Evolutionary conservation across 2,888 invertebrate species (phyloP).

Genomic region (Platerodrilus igneus): DNA sequence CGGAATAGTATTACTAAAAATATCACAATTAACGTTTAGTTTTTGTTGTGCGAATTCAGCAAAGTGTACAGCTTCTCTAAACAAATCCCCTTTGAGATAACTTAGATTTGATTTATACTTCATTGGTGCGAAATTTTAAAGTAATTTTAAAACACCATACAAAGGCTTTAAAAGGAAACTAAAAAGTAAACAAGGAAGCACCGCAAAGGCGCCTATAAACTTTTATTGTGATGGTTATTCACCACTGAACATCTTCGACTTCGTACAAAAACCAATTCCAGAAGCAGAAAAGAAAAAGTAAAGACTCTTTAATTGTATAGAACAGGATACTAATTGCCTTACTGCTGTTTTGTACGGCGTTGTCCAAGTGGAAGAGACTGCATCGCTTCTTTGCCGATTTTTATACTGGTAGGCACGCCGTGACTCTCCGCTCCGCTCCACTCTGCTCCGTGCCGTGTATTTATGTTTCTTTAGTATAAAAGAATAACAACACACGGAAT

Average conservation of each 20-base stretch:
- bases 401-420: constrained; percentile 37
- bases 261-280: constrained; percentile 24
- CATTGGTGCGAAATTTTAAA: no score
- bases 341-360: constrained; percentile 44
- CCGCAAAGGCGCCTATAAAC: constrained; percentile 23
- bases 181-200: no score
- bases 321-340: constrained; percentile 49
- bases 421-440: no score
- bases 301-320: constrained; percentile 46
- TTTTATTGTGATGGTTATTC: constrained; percentile 23
- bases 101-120: no score
- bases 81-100: no score
- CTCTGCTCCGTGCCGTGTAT: no score
- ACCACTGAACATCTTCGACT: constrained; percentile 27
- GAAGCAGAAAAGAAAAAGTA: constrained; percentile 31
- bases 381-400: constrained; percentile 32
- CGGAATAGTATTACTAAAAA: no score
- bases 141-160: no score
- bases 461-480: constrained; percentile 44
- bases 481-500: constrained; percentile 46
- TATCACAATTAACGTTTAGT: no score
- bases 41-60: no score
- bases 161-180: no score
- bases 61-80: no score
- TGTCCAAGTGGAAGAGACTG: constrained; percentile 42